Conservation (phyloP, 2,113 vertebrate genomes). For the Lontra canadensis region DNA sequence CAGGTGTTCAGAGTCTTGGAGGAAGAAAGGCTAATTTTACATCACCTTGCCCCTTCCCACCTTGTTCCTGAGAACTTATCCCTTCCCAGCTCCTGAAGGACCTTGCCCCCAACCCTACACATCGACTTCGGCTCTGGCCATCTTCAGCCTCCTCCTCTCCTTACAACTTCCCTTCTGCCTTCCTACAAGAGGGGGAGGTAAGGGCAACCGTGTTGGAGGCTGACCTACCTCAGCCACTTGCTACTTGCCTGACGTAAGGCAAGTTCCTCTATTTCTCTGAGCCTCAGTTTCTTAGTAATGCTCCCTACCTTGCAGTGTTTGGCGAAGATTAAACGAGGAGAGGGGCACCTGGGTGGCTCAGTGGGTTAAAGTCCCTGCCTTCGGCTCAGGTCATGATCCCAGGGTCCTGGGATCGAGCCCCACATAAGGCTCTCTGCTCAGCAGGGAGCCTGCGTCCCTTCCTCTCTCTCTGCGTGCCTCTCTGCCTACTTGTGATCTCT, state of each 20-base stretch:
- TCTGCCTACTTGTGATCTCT: no score
- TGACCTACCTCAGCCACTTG: neutral
- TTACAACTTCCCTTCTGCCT: neutral
- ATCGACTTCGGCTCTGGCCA: neutral
- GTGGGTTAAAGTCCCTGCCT: no score
- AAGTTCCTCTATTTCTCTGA: neutral
- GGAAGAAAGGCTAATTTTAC: conserved; percentile 2
- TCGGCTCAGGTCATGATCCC: no score
- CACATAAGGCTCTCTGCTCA: no score
- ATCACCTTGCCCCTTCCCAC: neutral
- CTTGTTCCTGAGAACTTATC: neutral
- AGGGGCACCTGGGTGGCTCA: no score
- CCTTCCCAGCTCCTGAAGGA: neutral
- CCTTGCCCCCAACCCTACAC: neutral
- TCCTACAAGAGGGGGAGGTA: neutral
- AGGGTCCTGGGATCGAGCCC: no score
- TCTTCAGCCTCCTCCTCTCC: neutral
- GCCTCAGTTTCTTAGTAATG: neutral
- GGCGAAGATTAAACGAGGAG: conserved; percentile 32
- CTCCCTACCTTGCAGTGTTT: neutral
- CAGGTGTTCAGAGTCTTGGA: neutral
- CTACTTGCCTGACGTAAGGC: neutral
- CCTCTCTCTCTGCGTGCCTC: no score
- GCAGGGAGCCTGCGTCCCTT: no score
- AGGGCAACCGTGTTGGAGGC: neutral